These are phyloP conservation scores for Holothuria scabra DNA, from an alignment of 53 echinoderm and acorn worm genomes.

Conservation along the genomic window DNA sequence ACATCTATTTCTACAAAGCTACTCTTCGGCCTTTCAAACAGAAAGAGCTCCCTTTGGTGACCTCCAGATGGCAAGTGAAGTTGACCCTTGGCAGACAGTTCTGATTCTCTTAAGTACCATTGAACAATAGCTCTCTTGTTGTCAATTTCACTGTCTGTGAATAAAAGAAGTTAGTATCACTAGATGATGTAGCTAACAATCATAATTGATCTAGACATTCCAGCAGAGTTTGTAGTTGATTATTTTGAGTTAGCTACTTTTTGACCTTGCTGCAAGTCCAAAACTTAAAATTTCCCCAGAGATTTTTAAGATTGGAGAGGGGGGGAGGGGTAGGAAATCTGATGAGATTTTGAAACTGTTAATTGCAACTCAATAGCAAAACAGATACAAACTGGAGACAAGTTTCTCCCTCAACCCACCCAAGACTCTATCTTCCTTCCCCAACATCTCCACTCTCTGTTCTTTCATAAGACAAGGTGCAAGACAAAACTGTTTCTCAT, in stretches of 20 bases:
- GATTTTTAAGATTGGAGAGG: too few species aligned
- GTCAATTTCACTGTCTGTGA: constrained; percentile 55
- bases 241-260: too few species aligned
- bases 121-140: constrained; percentile 71
- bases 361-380: too few species aligned
- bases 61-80: constrained; percentile 41
- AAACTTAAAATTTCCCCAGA: too few species aligned
- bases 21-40: constrained; percentile 52
- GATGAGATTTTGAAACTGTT: neutral
- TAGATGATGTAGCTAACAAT: neutral
- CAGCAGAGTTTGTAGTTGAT: too few species aligned
- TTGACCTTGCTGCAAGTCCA: too few species aligned
- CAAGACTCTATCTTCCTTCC: too few species aligned
- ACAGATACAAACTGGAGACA: too few species aligned
- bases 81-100: constrained; percentile 52
- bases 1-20: constrained; percentile 60
- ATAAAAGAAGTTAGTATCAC: constrained; percentile 9
- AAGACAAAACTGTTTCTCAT: too few species aligned
- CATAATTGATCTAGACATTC: neutral
- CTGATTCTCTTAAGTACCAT: constrained; percentile 84
- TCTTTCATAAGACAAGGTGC: too few species aligned
- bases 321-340: neutral
- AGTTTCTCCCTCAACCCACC: too few species aligned
- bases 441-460: too few species aligned
- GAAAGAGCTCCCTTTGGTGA: constrained; percentile 65